These are phyloP conservation scores for Chrysemys picta DNA, from an alignment of 2,113 vertebrate genomes.

Conservation along the genomic window DNA sequence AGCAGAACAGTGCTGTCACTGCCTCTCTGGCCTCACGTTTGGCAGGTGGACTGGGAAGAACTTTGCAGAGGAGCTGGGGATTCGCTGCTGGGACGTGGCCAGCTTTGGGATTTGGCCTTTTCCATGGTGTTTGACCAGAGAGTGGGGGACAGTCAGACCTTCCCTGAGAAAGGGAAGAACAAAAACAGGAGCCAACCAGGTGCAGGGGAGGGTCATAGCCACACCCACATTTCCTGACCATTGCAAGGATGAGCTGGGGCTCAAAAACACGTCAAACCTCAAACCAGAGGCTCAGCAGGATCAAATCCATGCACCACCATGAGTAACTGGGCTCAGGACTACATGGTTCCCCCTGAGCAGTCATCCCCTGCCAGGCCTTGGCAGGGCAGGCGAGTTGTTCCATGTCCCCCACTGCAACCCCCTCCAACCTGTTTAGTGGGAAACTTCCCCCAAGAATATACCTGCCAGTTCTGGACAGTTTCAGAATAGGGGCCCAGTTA, in stretches of 20 bases:
- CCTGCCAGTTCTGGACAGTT: not conserved
- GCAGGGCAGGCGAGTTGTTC: not conserved
- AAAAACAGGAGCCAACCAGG: not conserved
- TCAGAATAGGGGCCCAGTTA: not conserved
- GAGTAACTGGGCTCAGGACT: not conserved
- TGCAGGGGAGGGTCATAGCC: not conserved
- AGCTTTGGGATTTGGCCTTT: not conserved
- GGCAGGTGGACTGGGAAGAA: not conserved
- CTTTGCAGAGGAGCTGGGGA: not conserved
- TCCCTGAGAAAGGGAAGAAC: too few species aligned
- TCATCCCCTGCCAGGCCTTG: too few species aligned
- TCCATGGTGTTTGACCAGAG: not conserved
- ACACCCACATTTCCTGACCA: not conserved
- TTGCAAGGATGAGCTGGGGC: not conserved
- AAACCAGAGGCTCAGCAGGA: not conserved
- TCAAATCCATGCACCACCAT: not conserved
- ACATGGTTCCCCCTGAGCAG: too few species aligned
- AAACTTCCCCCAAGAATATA: not conserved
- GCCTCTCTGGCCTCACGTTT: not conserved
- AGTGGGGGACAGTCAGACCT: not conserved
- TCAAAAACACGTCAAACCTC: not conserved
- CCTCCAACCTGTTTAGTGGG: not conserved
- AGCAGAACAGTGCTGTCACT: not conserved
- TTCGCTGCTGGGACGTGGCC: not conserved
- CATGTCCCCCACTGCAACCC: not conserved